Evolutionary conservation across 2,888 invertebrate species (phyloP), one percentile per base, ranked within the genome.

Genomic region (Neria commutata): DNA sequence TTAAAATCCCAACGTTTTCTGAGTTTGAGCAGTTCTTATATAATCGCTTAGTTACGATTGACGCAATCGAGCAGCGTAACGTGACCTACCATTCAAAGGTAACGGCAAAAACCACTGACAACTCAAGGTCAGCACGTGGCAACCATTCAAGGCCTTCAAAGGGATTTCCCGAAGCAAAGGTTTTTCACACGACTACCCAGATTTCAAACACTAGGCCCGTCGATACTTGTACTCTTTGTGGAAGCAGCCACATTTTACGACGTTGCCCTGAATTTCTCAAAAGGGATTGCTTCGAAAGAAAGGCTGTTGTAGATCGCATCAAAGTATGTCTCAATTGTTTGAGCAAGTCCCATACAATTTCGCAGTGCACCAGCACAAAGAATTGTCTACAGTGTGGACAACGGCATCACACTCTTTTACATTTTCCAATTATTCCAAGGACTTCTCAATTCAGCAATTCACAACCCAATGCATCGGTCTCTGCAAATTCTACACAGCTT

Each of bases 331-430:
- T 34, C 1, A 48, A 58, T 16, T 47, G 52, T 8, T 34, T 50
- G 17, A 3, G 50, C 4, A 10, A 4, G 2, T 11, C 33, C 11
- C 50, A 50, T 17, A 3, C 16, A 2, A 6, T 33, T 17, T 14
- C 34, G 5, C n/a, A 33, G 2, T 50, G 50, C n/a, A 2, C n/a
- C 1, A 50, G 50, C 21, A 33, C 1, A 24, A 5, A 33, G 2
- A 33, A 50, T 17, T 50, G 50, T 34, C 5, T 6, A 17, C 34
- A 33, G 10, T 50, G 50, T 6, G 50, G 33, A 17, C 50, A 50
- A 33, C 50, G 33, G 3, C 50, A 50, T 23, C 48, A 48, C 48
- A 48, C 48, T 3, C 8, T 48, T 5, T 17, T 48, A 3, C 48
- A 48, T 23, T 48, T 26, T 48, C 24, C 48, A 2, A 11, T 21